A percentile compares a stretch with the other conserved stretches of the same genome.
Conservation (phyloP, 35 echinoderm and acorn worm species). For the Acanthaster planci region DNA sequence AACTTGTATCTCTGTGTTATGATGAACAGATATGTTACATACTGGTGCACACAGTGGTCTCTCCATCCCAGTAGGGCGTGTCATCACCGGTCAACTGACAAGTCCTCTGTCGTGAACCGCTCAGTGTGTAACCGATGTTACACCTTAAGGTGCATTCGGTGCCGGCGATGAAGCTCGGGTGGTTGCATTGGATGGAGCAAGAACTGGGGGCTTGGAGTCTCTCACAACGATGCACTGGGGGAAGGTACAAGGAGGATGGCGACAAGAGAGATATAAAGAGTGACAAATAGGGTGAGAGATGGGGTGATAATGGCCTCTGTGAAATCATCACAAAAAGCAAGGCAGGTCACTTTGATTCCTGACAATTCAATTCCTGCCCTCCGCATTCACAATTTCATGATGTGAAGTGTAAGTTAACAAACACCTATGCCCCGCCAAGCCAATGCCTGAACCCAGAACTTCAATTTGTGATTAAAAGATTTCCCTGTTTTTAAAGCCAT, state of each 20-base stretch:
- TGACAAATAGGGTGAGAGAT: no score
- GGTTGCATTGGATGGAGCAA: background rate
- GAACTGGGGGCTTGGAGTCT: background rate
- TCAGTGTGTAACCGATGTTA: conserved; percentile 1
- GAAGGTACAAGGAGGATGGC: background rate
- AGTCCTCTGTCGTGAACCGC: background rate
- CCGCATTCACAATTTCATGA: no score
- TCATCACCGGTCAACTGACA: background rate
- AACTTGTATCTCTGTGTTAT: no score
- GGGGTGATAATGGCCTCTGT: no score
- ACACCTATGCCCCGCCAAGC: no score
- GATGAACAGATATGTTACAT: background rate
- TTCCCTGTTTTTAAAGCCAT: no score
- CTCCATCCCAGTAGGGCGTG: background rate
- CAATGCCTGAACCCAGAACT: no score
- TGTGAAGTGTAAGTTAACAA: no score
- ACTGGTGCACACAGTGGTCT: conserved; percentile 10
- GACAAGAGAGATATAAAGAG: background rate
- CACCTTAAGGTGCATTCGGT: background rate
- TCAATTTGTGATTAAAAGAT: no score
- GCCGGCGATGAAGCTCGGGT: background rate
- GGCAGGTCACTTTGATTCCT: no score
- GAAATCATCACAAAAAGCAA: no score
- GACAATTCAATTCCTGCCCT: no score
- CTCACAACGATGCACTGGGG: background rate